Conservation (phyloP, 2,888 invertebrate species). For the Nomada goodeniana region DNA sequence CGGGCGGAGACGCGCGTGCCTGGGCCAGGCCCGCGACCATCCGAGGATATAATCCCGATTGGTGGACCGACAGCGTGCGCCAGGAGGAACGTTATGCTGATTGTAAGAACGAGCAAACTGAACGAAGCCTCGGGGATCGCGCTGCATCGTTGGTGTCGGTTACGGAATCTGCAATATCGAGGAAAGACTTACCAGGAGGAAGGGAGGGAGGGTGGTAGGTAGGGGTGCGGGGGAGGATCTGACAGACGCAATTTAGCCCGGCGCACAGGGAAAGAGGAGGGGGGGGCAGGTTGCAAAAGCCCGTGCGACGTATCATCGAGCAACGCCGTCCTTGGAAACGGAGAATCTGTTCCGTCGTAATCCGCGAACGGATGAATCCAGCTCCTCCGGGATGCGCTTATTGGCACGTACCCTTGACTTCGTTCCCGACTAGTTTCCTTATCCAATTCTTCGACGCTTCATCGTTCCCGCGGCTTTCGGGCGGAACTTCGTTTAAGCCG, state of each 20-base stretch:
- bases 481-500: slow-evolving; percentile 22
- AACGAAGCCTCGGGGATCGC: slow-evolving; percentile 39
- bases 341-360: slow-evolving; percentile 61
- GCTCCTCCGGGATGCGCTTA: slow-evolving; percentile 51
- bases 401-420: slow-evolving; percentile 53
- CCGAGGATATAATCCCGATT: slow-evolving; percentile 47
- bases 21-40: slow-evolving; percentile 28
- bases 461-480: background rate
- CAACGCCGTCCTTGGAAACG: slow-evolving; percentile 51
- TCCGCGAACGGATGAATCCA: slow-evolving; percentile 58
- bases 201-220: too few species aligned
- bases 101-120: slow-evolving; percentile 50
- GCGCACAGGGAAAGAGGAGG: background rate
- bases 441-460: slow-evolving; percentile 44
- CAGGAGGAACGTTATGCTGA: slow-evolving; percentile 43
- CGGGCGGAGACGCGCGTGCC: slow-evolving; percentile 31
- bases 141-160: slow-evolving; percentile 47
- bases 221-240: slow-evolving; percentile 45
- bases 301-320: slow-evolving; percentile 61
- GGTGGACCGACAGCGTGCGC: slow-evolving; percentile 9
- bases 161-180: slow-evolving; percentile 65
- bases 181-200: slow-evolving; percentile 57
- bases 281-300: background rate
- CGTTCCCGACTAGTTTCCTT: slow-evolving; percentile 34
- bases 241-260: slow-evolving; percentile 64